phyloP scores from a whole-genome alignment of 2,888 invertebrate species.

The Listrodromus nycthemerus region DNA sequence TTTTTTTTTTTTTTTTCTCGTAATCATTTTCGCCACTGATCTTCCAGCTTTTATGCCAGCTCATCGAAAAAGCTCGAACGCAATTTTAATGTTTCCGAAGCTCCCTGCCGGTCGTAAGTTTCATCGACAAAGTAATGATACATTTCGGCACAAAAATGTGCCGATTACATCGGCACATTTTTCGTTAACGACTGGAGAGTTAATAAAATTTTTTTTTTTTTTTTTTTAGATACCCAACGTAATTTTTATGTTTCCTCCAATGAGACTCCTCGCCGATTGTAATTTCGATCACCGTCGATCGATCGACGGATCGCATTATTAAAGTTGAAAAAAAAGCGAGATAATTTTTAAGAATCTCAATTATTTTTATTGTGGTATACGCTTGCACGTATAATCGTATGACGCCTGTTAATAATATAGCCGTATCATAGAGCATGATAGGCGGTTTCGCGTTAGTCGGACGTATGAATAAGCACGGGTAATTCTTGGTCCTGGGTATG shows the following conservation, averaged over 20 bases:
- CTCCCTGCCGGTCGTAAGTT: too few species aligned
- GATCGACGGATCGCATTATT: not conserved
- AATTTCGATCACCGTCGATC: too few species aligned
- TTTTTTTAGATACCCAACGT: not conserved
- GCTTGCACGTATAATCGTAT: not conserved
- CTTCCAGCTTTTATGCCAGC: not conserved
- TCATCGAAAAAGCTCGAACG: not conserved
- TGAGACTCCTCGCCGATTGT: not conserved
- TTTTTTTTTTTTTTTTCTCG: conserved; percentile 44
- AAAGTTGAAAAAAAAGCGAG: not conserved
- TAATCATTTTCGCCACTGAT: not conserved
- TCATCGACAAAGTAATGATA: too few species aligned
- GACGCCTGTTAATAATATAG: conserved; percentile 39
- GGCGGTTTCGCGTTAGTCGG: conserved; percentile 59
- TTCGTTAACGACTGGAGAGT: not conserved
- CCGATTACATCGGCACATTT: not conserved
- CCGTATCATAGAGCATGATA: conserved; percentile 33
- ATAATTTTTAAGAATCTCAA: not conserved
- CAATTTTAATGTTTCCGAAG: not conserved
- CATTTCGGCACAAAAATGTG: too few species aligned
- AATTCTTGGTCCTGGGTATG: conserved; percentile 62
- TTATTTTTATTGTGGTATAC: conserved; percentile 3
- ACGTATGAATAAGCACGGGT: conserved; percentile 66
- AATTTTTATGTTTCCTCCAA: not conserved
- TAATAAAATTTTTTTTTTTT: too few species aligned